phyloP scores from a whole-genome alignment of 2,888 invertebrate genomes.

The Oscheius sp. region DNA sequence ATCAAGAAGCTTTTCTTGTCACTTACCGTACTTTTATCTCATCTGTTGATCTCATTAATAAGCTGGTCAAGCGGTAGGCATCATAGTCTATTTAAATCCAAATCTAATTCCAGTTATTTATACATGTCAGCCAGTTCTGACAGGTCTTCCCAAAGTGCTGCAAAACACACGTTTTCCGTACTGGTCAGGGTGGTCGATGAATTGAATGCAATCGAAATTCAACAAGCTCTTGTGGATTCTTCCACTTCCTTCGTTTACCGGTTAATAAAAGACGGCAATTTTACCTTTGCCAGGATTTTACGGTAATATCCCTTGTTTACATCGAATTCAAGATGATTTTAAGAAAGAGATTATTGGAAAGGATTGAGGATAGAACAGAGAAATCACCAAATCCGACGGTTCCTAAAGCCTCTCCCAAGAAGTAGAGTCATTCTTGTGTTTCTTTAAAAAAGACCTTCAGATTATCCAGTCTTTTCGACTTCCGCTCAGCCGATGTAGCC shows the following conservation, averaged over 20 bases:
- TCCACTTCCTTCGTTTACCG: constrained; percentile 93
- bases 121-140: constrained; percentile 59
- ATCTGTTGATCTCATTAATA: constrained; percentile 65
- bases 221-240: constrained; percentile 55
- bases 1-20: constrained; percentile 96
- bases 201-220: constrained; percentile 76
- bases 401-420: constrained; percentile 13
- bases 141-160: constrained; percentile 80
- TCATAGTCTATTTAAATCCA: not conserved
- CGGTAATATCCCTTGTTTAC: constrained; percentile 43
- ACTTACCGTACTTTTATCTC: constrained; percentile 80
- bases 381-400: constrained; percentile 14
- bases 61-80: constrained; percentile 64
- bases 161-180: constrained; percentile 89
- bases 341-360: constrained; percentile 31
- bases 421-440: not conserved
- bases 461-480: constrained; percentile 74
- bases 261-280: constrained; percentile 89
- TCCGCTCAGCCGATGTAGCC: constrained; percentile 93
- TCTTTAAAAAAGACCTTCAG: constrained; percentile 41
- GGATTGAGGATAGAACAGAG: constrained; percentile 38
- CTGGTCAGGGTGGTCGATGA: constrained; percentile 94
- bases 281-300: constrained; percentile 82
- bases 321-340: not conserved
- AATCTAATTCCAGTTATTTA: constrained; percentile 57